Base-by-base conservation (phyloP, 2,113 vertebrate species). In the Hipposideros armiger region DNA sequence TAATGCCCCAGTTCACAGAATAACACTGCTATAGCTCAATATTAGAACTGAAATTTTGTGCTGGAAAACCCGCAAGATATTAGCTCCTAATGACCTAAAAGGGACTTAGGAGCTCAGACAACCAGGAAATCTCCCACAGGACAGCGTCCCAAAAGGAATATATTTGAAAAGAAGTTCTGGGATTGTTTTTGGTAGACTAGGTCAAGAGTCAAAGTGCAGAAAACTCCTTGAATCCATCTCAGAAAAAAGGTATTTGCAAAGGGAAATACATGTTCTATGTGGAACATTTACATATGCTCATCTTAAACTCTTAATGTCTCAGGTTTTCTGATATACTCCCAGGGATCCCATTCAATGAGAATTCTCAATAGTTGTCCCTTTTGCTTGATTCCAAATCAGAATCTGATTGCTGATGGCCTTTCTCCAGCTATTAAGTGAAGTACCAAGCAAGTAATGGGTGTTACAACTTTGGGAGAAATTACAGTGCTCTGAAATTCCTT, bases 391-490 rank as follows among this genome's bases (percentile, higher is more conserved):
- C 50, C 32, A 87, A 62, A 72, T 56, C 11, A 16, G 15, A 50
- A n/a, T 64, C 28, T 81, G 70, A 80, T 72, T 72, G 72, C 69
- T 92, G 11, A 72, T 81, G 36, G 30, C 36, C 60, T 84, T 76
- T 72, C 24, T 96, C 50, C 50, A 95, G n/a, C 58, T 82, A 40
- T 56, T 74, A n/a, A 67, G 26, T 92, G 64, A 91, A 74, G 62
- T 83, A 56, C 30, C 58, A 96, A 86, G 80, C 9, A 91, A 67
- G 56, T 93, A 47, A 76, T n/a, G 76, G 32, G 11, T 73, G 52
- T 60, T 69, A 58, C 9, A 84, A 45, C 4, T 92, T 94, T 66
- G 7, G 47, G 5, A 15, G 30, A 84, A 90, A 26, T 13, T 19
- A 36, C 2, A 70, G 20, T 86, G 20, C 60, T 67, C 91, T 87